These are phyloP conservation scores for Ceratosolen fusciceps DNA, from an alignment of 1,140 invertebrate genomes.

Conservation along the genomic window DNA sequence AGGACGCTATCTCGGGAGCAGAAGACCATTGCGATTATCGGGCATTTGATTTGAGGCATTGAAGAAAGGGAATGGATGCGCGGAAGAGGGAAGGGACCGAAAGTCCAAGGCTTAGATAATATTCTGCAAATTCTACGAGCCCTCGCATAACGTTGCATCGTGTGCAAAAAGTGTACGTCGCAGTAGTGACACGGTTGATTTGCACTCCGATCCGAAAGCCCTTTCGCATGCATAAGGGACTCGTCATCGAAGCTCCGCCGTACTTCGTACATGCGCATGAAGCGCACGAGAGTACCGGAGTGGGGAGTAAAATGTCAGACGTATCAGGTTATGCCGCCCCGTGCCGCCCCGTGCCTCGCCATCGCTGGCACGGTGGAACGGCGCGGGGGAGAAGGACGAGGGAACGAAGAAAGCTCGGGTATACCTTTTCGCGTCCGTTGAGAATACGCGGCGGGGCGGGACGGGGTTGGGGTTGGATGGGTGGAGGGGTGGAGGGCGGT, in stretches of 20 bases:
- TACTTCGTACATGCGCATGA: slow-evolving; percentile 12
- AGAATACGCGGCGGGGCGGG: background rate
- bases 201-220: background rate
- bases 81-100: background rate
- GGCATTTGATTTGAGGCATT: background rate
- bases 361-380: background rate
- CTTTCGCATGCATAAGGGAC: background rate
- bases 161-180: too few relatives aligned
- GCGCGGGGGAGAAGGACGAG: background rate
- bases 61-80: too few relatives aligned
- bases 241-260: background rate
- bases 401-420: slow-evolving; percentile 19
- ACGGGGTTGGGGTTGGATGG: background rate
- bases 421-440: background rate
- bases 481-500: background rate
- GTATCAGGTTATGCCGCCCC: background rate
- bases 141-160: too few relatives aligned
- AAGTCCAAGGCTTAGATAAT: too few relatives aligned
- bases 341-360: too few relatives aligned
- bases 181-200: slow-evolving; percentile 37
- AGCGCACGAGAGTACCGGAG: background rate
- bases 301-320: slow-evolving; percentile 16
- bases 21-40: background rate
- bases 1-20: background rate
- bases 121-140: too few relatives aligned